Evolutionary conservation across 2,888 invertebrate genomes (phyloP), one percentile per base, ranked within the genome.

Genomic region (Gisinianus flammeolus): DNA sequence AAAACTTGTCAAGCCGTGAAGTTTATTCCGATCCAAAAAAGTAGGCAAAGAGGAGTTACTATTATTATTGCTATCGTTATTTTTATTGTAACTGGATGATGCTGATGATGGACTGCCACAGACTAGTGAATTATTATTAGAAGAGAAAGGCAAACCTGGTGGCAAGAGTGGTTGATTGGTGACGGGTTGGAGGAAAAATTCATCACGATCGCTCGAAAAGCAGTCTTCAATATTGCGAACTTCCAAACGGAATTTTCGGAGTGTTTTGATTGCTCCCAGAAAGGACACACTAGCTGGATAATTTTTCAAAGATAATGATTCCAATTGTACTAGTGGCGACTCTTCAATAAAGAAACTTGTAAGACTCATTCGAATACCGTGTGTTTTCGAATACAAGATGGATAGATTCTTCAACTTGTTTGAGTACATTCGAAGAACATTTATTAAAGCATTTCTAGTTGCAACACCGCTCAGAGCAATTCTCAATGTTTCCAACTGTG

Each of bases 141-240:
- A n/a, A n/a, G n/a, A n/a, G n/a, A 10, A 16, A 62, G 0, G 62
- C n/a, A 24, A n/a, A n/a, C n/a, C n/a, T 44, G 52, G 8, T 44
- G 52, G 30, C 5, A 33, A 31, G 31, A 35, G 67, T 10, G n/a
- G 67, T 6, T 3, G 52, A 16, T 10, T 44, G 52, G 52, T 8
- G 52, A 44, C 52, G 3, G 72, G 72, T n/a, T 72, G 72, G 5
- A 72, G 58, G 28, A 72, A 72, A 22, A 72, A 72, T 24, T 72
- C 72, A 58, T 72, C 72, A 12, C 56, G 28, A 58, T 72, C 72
- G 1, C 16, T n/a, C 8, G 56, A 31, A 33, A 72, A 72, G 31
- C 56, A 72, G 54, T 72, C 72, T 22, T 58, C 72, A 33, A 72
- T 72, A 58, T 72, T 72, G 12, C 72, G 22, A 28, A 72, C 72